These are phyloP conservation scores for Salvelinus namaycush DNA, from an alignment of 2,113 vertebrate genomes.

Conservation along the genomic window DNA sequence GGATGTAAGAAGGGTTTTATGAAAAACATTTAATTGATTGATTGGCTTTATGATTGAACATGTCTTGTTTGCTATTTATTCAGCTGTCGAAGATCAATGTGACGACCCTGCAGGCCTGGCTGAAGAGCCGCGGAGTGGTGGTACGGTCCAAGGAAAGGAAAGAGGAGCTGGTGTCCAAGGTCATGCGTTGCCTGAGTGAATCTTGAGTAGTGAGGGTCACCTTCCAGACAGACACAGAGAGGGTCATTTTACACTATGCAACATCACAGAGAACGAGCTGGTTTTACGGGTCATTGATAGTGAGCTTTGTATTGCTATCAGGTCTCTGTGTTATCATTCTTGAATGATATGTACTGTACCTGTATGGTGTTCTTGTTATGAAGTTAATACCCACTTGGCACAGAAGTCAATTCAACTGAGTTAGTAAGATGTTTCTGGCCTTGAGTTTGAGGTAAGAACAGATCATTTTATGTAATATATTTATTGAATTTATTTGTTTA, in stretches of 20 bases:
- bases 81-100: constrained; percentile 54
- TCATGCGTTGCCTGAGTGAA: constrained; percentile 67
- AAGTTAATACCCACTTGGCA: too few relatives aligned
- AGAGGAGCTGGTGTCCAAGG: constrained; percentile 72
- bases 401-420: too few relatives aligned
- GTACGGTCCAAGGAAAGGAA: constrained; percentile 65
- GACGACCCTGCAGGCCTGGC: constrained; percentile 60
- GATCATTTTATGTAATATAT: background rate
- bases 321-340: too few relatives aligned
- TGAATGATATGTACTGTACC: too few relatives aligned
- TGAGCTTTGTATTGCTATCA: too few relatives aligned
- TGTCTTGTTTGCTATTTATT: too few relatives aligned
- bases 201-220: constrained; percentile 27
- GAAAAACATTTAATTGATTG: background rate
- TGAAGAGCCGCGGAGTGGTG: constrained; percentile 56
- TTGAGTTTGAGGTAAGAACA: background rate
- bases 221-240: background rate
- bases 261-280: too few relatives aligned
- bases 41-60: background rate
- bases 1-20: too few relatives aligned
- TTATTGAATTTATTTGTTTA: too few relatives aligned
- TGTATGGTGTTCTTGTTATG: too few relatives aligned
- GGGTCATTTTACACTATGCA: background rate
- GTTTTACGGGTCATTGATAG: too few relatives aligned
- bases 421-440: background rate